phyloP scores from a whole-genome alignment of 2,113 vertebrate species.

The Monarcha castaneiventris region DNA sequence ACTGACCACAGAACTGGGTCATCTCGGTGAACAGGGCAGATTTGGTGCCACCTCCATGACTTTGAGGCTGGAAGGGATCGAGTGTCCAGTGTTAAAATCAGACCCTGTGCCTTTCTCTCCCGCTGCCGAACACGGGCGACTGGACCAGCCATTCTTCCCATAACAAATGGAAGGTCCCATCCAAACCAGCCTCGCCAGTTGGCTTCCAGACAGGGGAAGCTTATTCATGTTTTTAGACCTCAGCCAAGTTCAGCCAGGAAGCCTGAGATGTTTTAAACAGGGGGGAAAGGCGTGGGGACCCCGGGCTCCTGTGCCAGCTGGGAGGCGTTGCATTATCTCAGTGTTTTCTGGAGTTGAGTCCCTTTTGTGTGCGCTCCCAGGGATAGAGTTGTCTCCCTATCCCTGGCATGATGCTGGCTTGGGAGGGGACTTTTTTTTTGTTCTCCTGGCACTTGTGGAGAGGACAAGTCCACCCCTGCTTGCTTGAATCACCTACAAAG shows the following conservation, averaged over 20 bases:
- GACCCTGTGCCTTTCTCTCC: constrained; percentile 19
- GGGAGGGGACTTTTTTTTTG: not conserved
- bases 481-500: not conserved
- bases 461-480: constrained; percentile 27
- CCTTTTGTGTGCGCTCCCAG: not conserved
- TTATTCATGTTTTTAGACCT: constrained; percentile 47
- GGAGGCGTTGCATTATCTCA: not conserved
- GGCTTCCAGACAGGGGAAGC: constrained; percentile 53
- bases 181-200: not conserved
- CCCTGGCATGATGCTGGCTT: not conserved
- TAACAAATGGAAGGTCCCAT: constrained; percentile 24
- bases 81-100: constrained; percentile 13
- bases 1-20: constrained; percentile 2
- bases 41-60: not conserved
- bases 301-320: not conserved
- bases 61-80: constrained; percentile 25
- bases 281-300: not conserved
- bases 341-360: not conserved
- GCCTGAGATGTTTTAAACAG: constrained; percentile 9
- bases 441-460: not conserved
- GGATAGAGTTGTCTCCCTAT: constrained; percentile 3
- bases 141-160: not conserved
- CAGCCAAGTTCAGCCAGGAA: constrained; percentile 59
- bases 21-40: not conserved
- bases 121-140: not conserved